Conservation (phyloP, 2,888 invertebrate species). For the Andrena minutula region DNA sequence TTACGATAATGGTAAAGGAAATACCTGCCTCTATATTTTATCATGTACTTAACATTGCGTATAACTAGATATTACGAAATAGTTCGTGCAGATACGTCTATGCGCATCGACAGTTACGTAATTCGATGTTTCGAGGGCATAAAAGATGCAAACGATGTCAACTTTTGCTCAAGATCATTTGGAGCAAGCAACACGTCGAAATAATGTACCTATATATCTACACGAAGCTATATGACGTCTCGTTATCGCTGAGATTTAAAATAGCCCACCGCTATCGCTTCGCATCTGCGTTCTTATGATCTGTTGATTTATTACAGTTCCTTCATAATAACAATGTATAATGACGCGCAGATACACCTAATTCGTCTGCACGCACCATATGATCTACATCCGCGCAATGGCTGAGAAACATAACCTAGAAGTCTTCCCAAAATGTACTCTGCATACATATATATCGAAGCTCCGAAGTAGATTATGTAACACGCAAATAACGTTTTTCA, state of each 20-base stretch:
- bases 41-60: conserved; percentile 1
- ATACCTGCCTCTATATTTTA: conserved; percentile 1
- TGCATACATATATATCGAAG: conserved; percentile 40
- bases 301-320: no score
- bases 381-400: conserved; percentile 53
- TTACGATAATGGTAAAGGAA: conserved; percentile 6
- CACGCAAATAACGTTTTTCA: conserved; percentile 21
- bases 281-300: background rate
- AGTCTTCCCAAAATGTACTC: conserved; percentile 36
- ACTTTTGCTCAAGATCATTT: background rate
- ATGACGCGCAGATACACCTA: background rate
- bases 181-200: background rate
- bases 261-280: background rate
- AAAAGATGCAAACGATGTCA: conserved; percentile 13
- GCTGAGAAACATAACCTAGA: conserved; percentile 69
- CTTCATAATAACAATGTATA: background rate
- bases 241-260: background rate
- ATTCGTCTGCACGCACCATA: conserved; percentile 36
- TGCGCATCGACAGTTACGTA: conserved; percentile 59
- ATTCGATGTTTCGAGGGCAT: conserved; percentile 37
- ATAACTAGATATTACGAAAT: conserved; percentile 33
- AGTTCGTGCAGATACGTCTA: conserved; percentile 14
- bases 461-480: conserved; percentile 67
- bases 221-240: background rate
- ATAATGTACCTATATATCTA: background rate